These are phyloP conservation scores for Gasteruption jaculator DNA, from an alignment of 2,888 invertebrate genomes.

Conservation along the genomic window DNA sequence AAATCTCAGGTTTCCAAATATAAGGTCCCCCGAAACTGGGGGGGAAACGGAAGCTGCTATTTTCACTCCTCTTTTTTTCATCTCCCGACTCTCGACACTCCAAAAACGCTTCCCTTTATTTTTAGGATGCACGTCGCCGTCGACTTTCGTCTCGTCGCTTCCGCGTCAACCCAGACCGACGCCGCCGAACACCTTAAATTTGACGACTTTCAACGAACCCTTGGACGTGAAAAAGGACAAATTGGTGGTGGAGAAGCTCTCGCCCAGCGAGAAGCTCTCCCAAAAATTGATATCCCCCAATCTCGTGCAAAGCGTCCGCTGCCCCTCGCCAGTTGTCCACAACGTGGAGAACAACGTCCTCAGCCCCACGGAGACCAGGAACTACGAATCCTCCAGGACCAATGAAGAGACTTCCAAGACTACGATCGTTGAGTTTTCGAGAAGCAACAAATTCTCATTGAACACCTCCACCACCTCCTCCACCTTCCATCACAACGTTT, in stretches of 20 bases:
- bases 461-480: constrained; percentile 34
- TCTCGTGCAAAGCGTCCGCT: constrained; percentile 46
- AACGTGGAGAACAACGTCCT: constrained; percentile 47
- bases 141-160: constrained; percentile 57
- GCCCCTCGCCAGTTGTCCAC: constrained; percentile 46
- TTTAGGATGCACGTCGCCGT: constrained; percentile 43
- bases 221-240: constrained; percentile 36
- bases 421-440: constrained; percentile 32
- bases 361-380: constrained; percentile 32
- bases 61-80: too few relatives aligned
- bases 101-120: constrained; percentile 17
- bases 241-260: constrained; percentile 28
- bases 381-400: constrained; percentile 26
- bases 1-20: too few relatives aligned
- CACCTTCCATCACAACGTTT: constrained; percentile 44
- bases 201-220: constrained; percentile 55
- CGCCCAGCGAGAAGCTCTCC: constrained; percentile 42
- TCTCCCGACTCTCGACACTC: too few relatives aligned
- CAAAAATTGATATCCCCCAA: constrained; percentile 47
- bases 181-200: constrained; percentile 78
- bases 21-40: too few relatives aligned
- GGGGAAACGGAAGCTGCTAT: too few relatives aligned
- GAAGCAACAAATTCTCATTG: constrained; percentile 38
- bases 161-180: constrained; percentile 67
- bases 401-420: constrained; percentile 24